Evolutionary conservation across 2,113 vertebrate species (phyloP), one percentile per base, ranked within the genome.

Genomic region (Sigmodon hispidus): DNA sequence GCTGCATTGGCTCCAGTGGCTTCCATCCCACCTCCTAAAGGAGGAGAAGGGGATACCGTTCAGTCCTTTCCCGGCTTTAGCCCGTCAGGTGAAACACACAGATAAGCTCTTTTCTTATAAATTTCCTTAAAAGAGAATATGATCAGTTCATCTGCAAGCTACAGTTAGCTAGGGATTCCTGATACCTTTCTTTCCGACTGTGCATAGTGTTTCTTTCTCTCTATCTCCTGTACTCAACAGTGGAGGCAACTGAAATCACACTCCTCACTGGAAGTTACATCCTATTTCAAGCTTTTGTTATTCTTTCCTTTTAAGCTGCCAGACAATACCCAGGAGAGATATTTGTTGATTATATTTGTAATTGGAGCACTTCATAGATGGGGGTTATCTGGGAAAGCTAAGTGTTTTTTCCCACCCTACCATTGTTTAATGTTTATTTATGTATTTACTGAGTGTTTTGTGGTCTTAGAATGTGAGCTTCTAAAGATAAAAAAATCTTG

Each of bases 161-260:
- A 63, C 45, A 63, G 72, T 73, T 72, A 87, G 79, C 43, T 36
- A 90, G 81, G 76, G 72, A n/a, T 94, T 96, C 96, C 69, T 87
- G 87, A 63, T 93, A 21, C 45, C 50, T 83, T 92, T 97, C 24
- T 96, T 96, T 86, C 34, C 75, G 73, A 36, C 72, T 93, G 89
- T 57, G 48, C 12, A 61, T 73, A 57, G 29, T 94, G 79, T 65
- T 86, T 69, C 50, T 65, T 50, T 86, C 36, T 90, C 59, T 89
- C 48, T 92, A n/a, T 94, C n/a, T 43, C 52, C 40, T 75, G 55
- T 34, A 36, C 55, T 73, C n/a, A n/a, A 73, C 43, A 45, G 59
- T n/a, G 80, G 93, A 92, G 95, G 81, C 76, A 79, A 34, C 36
- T 72, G 96, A 96, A 97, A 96, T 95, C 52, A 63, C 96, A 96